phyloP scores from a whole-genome alignment of 2,113 vertebrate genomes.

The Syngnathus scovelli region DNA sequence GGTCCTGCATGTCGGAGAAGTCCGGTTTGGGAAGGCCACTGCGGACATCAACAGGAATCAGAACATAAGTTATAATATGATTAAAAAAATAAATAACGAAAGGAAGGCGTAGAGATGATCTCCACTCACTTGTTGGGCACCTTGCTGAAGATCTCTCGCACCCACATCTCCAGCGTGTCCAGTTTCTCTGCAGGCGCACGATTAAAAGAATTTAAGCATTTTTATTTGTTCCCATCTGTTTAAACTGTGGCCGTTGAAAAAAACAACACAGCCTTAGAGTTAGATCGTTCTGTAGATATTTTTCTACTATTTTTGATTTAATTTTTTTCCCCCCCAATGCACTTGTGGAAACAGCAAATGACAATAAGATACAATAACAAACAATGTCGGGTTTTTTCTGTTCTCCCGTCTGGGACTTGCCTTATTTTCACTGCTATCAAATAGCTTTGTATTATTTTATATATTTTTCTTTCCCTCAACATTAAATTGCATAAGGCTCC shows the following conservation, averaged over 20 bases:
- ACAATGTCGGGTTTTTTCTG: not conserved
- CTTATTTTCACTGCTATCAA: too few relatives aligned
- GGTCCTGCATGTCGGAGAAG: constrained; percentile 85
- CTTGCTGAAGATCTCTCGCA: constrained; percentile 90
- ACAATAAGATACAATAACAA: not conserved
- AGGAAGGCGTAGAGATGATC: not conserved
- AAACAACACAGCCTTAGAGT: not conserved
- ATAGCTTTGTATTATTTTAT: not conserved
- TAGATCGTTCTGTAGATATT: too few relatives aligned
- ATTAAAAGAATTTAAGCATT: constrained; percentile 14
- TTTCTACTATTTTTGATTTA: not conserved
- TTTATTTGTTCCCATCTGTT: too few relatives aligned
- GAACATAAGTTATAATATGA: not conserved
- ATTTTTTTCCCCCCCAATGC: not conserved
- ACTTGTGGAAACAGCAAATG: not conserved
- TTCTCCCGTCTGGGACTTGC: too few relatives aligned
- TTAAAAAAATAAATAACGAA: not conserved
- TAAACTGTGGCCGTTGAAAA: too few relatives aligned
- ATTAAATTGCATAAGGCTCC: too few relatives aligned
- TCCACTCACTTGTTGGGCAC: constrained; percentile 93
- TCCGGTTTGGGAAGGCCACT: constrained; percentile 81
- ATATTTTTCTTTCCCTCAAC: too few relatives aligned
- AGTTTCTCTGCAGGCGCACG: constrained; percentile 77
- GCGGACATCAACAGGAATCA: constrained; percentile 3
- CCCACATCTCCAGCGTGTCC: constrained; percentile 95